Evolutionary conservation across 2,113 vertebrate species (phyloP).

Genomic region (Micronycteris hirsuta): DNA sequence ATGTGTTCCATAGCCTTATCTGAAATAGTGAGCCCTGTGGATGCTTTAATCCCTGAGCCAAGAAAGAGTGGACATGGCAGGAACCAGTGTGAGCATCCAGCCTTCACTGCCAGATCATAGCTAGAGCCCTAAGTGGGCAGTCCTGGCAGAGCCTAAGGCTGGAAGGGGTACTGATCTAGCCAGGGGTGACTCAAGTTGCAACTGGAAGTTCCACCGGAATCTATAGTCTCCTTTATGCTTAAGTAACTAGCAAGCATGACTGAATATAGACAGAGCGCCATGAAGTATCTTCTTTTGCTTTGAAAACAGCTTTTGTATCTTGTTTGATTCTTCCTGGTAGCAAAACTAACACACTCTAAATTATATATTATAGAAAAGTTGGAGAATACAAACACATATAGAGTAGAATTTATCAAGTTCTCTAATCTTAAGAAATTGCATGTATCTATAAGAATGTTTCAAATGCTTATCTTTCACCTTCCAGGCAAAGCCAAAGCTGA

Average conservation of each 20-base stretch:
- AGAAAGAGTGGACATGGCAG: background rate
- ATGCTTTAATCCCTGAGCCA: background rate
- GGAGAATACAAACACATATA: background rate
- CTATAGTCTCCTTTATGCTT: background rate
- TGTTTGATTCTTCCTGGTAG: background rate
- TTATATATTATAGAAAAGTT: background rate
- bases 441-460: background rate
- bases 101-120: background rate
- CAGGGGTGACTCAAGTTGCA: background rate
- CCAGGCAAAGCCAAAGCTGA: slow-evolving; percentile 96
- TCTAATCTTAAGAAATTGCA: background rate
- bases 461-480: background rate
- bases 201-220: background rate
- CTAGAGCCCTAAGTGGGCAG: background rate
- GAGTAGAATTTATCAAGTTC: background rate
- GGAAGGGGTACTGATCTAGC: background rate
- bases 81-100: background rate
- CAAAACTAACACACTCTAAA: background rate
- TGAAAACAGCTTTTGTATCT: background rate
- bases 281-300: background rate
- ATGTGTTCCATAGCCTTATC: background rate
- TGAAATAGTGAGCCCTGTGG: background rate
- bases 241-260: background rate
- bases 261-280: background rate
- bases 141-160: background rate